Conservation (phyloP, 2,888 invertebrate species). For the Idaea straminata region DNA sequence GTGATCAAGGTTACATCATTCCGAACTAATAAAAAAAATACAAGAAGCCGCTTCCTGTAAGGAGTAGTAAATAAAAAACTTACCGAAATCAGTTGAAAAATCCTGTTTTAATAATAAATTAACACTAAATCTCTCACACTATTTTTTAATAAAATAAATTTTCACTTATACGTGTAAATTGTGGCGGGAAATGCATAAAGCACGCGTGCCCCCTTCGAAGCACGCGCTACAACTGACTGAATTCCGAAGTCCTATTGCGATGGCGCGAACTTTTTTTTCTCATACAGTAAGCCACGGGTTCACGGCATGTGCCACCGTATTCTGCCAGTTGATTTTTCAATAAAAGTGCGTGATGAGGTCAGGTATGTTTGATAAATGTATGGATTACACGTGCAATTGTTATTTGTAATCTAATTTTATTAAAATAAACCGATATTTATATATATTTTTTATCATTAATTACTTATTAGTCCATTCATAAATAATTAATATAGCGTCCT, state of each 20-base stretch:
- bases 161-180: not conserved
- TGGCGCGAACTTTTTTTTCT: not conserved
- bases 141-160: not conserved
- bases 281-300: not conserved
- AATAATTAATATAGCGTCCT: not conserved
- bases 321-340: not conserved
- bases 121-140: not conserved
- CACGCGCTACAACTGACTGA: not conserved
- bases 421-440: not conserved
- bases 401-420: not conserved
- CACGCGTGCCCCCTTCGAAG: not conserved
- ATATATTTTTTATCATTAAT: not conserved
- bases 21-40: not conserved
- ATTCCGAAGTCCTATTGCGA: not conserved
- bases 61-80: not conserved
- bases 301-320: constrained; percentile 1
- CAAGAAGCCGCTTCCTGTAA: not conserved
- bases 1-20: not conserved
- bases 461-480: not conserved
- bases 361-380: not conserved
- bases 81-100: not conserved
- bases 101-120: not conserved
- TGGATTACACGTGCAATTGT: not conserved
- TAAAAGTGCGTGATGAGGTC: not conserved
- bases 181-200: not conserved